Evolutionary conservation across 2,113 vertebrate species (phyloP).

Genomic region (Rhinoderma darwinii): DNA sequence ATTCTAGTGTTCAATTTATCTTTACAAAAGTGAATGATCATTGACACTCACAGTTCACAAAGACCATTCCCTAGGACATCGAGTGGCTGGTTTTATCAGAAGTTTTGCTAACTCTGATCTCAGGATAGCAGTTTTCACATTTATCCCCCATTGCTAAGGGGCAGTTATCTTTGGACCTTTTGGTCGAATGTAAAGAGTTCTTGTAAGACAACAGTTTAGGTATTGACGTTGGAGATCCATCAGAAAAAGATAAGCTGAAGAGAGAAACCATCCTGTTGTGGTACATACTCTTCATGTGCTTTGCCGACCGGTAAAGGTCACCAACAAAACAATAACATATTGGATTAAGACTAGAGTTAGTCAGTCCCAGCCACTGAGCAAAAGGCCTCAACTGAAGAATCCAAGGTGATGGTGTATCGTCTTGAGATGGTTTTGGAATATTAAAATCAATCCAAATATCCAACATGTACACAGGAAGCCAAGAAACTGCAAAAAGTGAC

Average conservation of each 20-base stretch:
- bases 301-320: slow-evolving; percentile 83
- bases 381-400: slow-evolving; percentile 86
- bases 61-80: slow-evolving; percentile 55
- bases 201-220: slow-evolving; percentile 68
- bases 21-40: slow-evolving; percentile 10
- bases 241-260: slow-evolving; percentile 75
- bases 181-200: slow-evolving; percentile 52
- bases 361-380: slow-evolving; percentile 90
- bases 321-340: slow-evolving; percentile 93
- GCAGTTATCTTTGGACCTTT: slow-evolving; percentile 51
- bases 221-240: slow-evolving; percentile 59
- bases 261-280: slow-evolving; percentile 80
- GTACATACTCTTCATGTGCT: slow-evolving; percentile 84
- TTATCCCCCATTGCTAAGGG: slow-evolving; percentile 55
- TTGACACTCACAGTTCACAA: neutral
- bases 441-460: slow-evolving; percentile 88
- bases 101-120: slow-evolving; percentile 65
- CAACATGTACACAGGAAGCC: slow-evolving; percentile 86
- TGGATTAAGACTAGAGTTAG: slow-evolving; percentile 91
- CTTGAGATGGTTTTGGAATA: slow-evolving; percentile 71
- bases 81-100: slow-evolving; percentile 66
- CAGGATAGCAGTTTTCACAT: slow-evolving; percentile 67
- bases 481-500: slow-evolving; percentile 84
- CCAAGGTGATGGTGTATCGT: slow-evolving; percentile 79
- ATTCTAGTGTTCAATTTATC: slow-evolving; percentile 17